Conservation (phyloP, 1,140 invertebrate genomes). For the Artemia franciscana region DNA sequence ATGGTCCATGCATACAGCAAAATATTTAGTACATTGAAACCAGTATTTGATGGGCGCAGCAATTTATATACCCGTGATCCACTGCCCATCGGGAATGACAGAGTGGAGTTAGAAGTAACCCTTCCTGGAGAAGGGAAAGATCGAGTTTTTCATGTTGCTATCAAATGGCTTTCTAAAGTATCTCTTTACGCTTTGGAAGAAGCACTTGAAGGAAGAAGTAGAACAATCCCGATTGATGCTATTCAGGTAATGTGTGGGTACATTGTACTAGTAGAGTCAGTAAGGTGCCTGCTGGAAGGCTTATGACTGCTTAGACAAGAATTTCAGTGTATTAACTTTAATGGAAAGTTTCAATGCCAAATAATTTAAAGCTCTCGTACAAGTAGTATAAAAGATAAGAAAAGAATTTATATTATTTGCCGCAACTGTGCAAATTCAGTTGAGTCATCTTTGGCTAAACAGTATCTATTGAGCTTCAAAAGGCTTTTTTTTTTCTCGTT, state of each 20-base stretch:
- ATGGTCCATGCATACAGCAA: slow-evolving; percentile 96
- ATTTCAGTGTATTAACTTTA: too few relatives aligned
- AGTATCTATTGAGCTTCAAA: too few relatives aligned
- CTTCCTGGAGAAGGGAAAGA: slow-evolving; percentile 96
- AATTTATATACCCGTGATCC: slow-evolving; percentile 96
- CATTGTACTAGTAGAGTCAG: too few relatives aligned
- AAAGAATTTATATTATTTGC: too few relatives aligned
- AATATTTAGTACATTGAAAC: slow-evolving; percentile 90
- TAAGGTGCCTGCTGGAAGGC: too few relatives aligned
- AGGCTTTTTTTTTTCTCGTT: too few relatives aligned
- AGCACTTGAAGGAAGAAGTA: slow-evolving; percentile 82
- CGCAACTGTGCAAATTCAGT: too few relatives aligned
- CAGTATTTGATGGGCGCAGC: slow-evolving; percentile 96
- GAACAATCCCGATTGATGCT: slow-evolving; percentile 93
- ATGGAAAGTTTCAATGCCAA: too few relatives aligned
- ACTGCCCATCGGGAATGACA: slow-evolving; percentile 82
- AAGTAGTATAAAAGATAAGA: too few relatives aligned
- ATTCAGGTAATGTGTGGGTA: slow-evolving; percentile 47
- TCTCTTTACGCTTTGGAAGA: slow-evolving; percentile 89
- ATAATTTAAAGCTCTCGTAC: too few relatives aligned
- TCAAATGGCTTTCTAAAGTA: slow-evolving; percentile 94
- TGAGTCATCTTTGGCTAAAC: too few relatives aligned
- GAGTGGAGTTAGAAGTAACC: slow-evolving; percentile 86
- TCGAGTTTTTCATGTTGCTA: slow-evolving; percentile 90
- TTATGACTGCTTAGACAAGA: too few relatives aligned